phyloP scores from a whole-genome alignment of 2,797 vertebrate genomes.

The Okamejei kenojei region DNA sequence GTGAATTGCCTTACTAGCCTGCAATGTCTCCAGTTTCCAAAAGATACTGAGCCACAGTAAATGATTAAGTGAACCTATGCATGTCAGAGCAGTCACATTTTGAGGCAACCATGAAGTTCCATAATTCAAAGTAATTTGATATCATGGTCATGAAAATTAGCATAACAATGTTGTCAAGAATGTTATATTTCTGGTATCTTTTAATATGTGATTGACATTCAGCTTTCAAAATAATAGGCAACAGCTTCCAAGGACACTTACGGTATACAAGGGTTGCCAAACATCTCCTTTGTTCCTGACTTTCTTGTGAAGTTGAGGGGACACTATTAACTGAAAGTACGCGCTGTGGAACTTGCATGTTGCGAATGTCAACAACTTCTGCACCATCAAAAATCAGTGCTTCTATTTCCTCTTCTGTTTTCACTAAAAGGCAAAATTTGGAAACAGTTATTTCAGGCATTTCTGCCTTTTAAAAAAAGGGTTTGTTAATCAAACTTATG shows the following conservation, averaged over 20 bases:
- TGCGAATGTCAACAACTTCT: constrained; percentile 17
- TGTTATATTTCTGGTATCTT: background rate
- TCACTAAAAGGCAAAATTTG: constrained; percentile 17
- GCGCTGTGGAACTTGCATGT: constrained; percentile 8
- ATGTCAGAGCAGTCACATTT: too few species aligned
- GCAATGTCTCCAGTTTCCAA: background rate
- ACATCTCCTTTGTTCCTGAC: constrained; percentile 17
- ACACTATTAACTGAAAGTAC: background rate
- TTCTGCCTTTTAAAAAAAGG: too few species aligned
- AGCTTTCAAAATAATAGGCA: background rate
- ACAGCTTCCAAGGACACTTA: constrained; percentile 4
- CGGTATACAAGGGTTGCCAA: constrained; percentile 30
- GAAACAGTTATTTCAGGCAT: background rate
- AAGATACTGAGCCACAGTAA: background rate
- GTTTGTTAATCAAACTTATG: background rate
- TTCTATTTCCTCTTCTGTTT: constrained; percentile 15
- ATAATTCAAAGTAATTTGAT: background rate
- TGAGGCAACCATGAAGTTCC: too few species aligned
- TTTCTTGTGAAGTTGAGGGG: background rate
- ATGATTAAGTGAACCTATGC: background rate
- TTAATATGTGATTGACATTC: background rate
- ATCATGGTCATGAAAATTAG: background rate
- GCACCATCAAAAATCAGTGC: constrained; percentile 32
- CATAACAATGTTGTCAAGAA: background rate
- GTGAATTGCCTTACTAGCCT: background rate